Evolutionary conservation across 2,888 invertebrate species (phyloP).

Genomic region (Chironomus riparius): DNA sequence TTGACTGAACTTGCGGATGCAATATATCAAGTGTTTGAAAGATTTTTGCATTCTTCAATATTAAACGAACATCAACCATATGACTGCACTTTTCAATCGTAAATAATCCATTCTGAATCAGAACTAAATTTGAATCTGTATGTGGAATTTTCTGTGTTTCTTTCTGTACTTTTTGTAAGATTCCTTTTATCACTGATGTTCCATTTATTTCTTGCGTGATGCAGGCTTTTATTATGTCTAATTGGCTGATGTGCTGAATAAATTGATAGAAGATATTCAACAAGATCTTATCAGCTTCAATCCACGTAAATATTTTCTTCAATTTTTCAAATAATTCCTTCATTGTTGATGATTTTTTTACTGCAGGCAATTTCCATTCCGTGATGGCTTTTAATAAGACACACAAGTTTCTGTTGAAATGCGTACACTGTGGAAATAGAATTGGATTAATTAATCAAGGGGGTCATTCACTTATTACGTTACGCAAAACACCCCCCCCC

Average conservation of each 20-base stretch:
- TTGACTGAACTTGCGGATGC: constrained; percentile 34
- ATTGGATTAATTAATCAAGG: not conserved
- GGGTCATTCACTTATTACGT: too few relatives aligned
- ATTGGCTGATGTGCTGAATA: not conserved
- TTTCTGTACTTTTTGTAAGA: not conserved
- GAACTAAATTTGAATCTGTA: not conserved
- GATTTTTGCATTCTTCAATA: not conserved
- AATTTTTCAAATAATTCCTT: not conserved
- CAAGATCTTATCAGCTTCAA: not conserved
- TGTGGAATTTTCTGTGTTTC: not conserved
- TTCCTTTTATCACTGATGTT: not conserved
- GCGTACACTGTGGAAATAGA: not conserved
- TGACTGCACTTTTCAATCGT: not conserved
- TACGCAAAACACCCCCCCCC: too few relatives aligned
- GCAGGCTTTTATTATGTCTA: not conserved
- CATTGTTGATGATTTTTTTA: not conserved
- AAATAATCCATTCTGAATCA: constrained; percentile 5
- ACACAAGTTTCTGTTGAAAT: not conserved
- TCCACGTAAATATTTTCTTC: not conserved
- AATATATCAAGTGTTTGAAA: constrained; percentile 29
- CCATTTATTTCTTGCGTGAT: not conserved
- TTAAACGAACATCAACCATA: not conserved
- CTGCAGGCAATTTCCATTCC: not conserved
- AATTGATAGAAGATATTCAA: not conserved
- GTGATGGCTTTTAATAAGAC: not conserved